These are phyloP conservation scores for Hylia prasina DNA, from an alignment of 2,113 vertebrate genomes.

Conservation along the genomic window DNA sequence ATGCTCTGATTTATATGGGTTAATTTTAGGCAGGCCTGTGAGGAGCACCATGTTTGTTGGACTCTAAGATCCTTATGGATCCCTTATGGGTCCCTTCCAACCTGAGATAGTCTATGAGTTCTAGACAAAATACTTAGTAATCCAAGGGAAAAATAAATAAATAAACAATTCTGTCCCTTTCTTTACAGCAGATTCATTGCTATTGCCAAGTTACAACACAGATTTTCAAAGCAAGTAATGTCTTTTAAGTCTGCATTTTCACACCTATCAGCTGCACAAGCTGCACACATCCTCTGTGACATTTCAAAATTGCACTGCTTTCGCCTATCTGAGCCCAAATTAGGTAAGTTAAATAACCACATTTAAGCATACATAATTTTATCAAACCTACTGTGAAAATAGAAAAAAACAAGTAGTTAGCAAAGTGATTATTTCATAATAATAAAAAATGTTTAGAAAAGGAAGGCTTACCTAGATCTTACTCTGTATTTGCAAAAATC, in stretches of 20 bases:
- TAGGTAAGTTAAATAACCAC: slow-evolving; percentile 11
- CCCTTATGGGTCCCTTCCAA: neutral
- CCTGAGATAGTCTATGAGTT: neutral
- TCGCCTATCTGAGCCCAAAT: neutral
- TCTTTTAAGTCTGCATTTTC: slow-evolving; percentile 17
- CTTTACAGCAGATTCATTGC: neutral
- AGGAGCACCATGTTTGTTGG: neutral
- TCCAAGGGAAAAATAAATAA: neutral
- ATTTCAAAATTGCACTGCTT: neutral
- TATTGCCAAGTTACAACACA: neutral
- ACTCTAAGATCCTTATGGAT: neutral
- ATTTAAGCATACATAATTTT: neutral
- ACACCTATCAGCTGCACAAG: slow-evolving; percentile 23
- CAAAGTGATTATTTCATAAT: neutral
- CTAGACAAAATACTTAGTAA: neutral
- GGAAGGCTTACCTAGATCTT: neutral
- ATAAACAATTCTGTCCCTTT: neutral
- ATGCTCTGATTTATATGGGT: neutral
- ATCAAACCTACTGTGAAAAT: neutral
- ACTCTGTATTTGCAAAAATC: neutral
- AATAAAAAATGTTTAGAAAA: neutral
- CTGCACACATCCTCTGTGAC: neutral
- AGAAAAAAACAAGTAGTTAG: neutral
- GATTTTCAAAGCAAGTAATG: neutral
- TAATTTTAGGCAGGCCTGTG: neutral